Evolutionary conservation across 2,888 invertebrate species (phyloP).

Genomic region (Aporophyla lueneburgensis): DNA sequence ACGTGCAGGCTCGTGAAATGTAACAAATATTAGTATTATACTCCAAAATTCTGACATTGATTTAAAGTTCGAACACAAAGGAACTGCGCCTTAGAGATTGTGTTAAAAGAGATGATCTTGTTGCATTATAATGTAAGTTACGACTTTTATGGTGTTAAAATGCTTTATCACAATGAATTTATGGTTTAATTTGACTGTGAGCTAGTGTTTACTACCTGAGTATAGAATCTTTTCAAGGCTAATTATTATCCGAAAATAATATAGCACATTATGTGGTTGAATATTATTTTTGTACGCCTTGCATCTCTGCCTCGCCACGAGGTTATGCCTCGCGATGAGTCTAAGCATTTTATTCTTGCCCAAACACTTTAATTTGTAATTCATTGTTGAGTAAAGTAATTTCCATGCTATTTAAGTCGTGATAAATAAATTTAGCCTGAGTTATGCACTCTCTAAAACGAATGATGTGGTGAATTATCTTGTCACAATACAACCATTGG

Average conservation of each 20-base stretch:
- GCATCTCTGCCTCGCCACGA: conserved; percentile 23
- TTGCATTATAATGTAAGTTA: conserved; percentile 58
- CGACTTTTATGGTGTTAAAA: conserved; percentile 56
- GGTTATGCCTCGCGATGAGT: conserved; percentile 31
- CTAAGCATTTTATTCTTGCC: conserved; percentile 30
- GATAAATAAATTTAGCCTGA: conserved; percentile 70
- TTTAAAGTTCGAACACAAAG: conserved; percentile 13
- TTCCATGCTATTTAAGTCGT: conserved; percentile 55
- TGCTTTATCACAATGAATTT: conserved; percentile 62
- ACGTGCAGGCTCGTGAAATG: not conserved
- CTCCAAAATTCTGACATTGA: not conserved
- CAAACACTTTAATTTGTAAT: conserved; percentile 27
- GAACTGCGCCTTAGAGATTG: conserved; percentile 65
- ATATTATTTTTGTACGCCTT: not conserved
- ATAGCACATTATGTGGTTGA: not conserved
- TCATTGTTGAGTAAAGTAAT: conserved; percentile 55
- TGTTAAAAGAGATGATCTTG: conserved; percentile 61
- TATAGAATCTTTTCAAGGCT: not conserved
- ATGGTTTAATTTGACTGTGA: not conserved
- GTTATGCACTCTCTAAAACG: conserved; percentile 73
- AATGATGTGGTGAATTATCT: conserved; percentile 68
- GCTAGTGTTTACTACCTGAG: not conserved
- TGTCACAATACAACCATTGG: conserved; percentile 60
- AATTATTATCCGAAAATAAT: not conserved
- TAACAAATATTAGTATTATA: conserved; percentile 6